Evolutionary conservation across 2,113 vertebrate species (phyloP), one percentile per base, ranked within the genome.

Genomic region (Leptobrachium ailaonicum): DNA sequence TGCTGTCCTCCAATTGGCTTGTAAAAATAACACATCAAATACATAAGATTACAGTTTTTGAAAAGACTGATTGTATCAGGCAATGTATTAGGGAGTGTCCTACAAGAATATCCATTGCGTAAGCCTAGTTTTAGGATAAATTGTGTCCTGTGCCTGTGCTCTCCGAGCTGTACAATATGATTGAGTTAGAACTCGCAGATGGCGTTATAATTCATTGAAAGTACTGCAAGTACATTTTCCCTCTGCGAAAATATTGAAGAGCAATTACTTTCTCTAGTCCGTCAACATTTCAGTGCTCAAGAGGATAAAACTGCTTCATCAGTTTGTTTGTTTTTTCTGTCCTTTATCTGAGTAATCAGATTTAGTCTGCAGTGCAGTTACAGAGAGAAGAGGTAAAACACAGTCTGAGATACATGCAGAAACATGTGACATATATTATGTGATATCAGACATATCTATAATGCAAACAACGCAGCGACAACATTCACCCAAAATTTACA

Each of bases 341-440:
- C 20, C 20, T n/a, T 4, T 14, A 62, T 12, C 60, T 2, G 8
- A 13, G 8, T 62, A 12, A 62, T 62, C 60, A 3, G 60, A 62
- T 62, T 62, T 62, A 62, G 60, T 14, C 60, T 62, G 60, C 60
- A 62, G 13, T 62, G 60, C 60, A 62, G 60, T 62, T 13, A 62
- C 5, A n/a, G 4, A 62, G 9, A 1, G 58, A 3, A 62, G 14
- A 4, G 3, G 14, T 62, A n/a, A 62, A 6, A 62, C 58, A 14
- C 20, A 32, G 20, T 32, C 60, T 62, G 14, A 5, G 2, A 62
- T 62, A 62, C 60, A 32, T 62, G 60, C n/a, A 1, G 50, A 54
- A 32, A 62, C 14, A n/a, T 62, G 20, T 32, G 20, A 32, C 20
- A 13, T 14, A 12, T 14, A 62, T 2, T 62, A 1, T 62, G 60